Evolutionary conservation across 1,140 invertebrate species (phyloP).

Genomic region (Caenorhabditis tropicalis): DNA sequence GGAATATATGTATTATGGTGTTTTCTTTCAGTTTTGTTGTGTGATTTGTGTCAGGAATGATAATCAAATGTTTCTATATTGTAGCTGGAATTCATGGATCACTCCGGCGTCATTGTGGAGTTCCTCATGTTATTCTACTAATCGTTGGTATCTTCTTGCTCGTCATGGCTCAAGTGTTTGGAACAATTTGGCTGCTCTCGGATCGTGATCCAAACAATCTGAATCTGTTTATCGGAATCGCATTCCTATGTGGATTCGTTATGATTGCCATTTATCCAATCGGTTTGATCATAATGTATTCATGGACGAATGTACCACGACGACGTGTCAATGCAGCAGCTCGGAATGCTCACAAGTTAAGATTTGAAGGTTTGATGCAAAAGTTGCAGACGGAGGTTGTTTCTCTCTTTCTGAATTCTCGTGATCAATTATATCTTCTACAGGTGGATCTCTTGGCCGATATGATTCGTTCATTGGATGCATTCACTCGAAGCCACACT

Average conservation of each 20-base stretch:
- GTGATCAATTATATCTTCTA: neutral
- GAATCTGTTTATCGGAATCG: slow-evolving; percentile 33
- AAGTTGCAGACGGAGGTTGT: slow-evolving; percentile 78
- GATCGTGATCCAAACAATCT: slow-evolving; percentile 36
- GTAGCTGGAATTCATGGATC: slow-evolving; percentile 47
- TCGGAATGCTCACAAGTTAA: slow-evolving; percentile 64
- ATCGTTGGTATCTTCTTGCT: slow-evolving; percentile 23
- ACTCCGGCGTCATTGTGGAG: slow-evolving; percentile 2
- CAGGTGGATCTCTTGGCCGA: slow-evolving; percentile 82
- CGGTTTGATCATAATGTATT: neutral
- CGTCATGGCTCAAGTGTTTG: slow-evolving; percentile 32
- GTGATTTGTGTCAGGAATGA: no score
- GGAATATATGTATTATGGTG: no score
- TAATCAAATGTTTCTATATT: neutral
- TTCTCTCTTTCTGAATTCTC: neutral
- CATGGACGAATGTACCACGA: slow-evolving; percentile 75
- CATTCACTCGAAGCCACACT: slow-evolving; percentile 69
- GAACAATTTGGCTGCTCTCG: slow-evolving; percentile 53
- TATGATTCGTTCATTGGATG: slow-evolving; percentile 76
- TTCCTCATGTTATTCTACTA: slow-evolving; percentile 36
- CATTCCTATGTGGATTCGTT: neutral
- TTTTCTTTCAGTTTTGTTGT: neutral
- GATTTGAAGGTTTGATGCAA: slow-evolving; percentile 73
- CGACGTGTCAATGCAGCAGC: slow-evolving; percentile 64
- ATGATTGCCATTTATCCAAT: slow-evolving; percentile 9